Percentiles rank a stretch among this genome's conserved stretches.
phyloP scores from a whole-genome alignment of 1,140 invertebrate species.

The Ganaspis sp. region DNA sequence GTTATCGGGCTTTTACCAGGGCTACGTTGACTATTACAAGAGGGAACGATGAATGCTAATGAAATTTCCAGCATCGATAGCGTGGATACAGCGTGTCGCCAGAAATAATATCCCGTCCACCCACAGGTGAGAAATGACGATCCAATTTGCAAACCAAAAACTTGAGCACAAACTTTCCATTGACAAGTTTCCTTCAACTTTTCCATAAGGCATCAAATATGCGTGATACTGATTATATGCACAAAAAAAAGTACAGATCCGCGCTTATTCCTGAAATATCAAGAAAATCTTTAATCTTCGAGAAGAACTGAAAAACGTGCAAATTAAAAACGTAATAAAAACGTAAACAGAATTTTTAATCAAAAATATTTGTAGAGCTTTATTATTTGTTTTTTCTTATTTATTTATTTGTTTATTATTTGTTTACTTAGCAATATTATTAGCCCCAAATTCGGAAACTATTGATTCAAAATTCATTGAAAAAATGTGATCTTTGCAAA shows the following conservation, averaged over 20 bases:
- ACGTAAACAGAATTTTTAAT: too few relatives aligned
- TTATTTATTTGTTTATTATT: too few relatives aligned
- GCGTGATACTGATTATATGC: neutral
- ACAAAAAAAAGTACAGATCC: neutral
- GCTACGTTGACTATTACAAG: conserved; percentile 20
- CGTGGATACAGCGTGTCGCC: conserved; percentile 50
- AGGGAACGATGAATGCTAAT: conserved; percentile 49
- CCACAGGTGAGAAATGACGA: conserved; percentile 28
- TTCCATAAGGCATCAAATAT: neutral
- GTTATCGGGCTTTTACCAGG: conserved; percentile 32
- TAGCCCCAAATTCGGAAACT: too few relatives aligned
- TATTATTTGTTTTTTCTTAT: too few relatives aligned
- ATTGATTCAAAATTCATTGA: too few relatives aligned
- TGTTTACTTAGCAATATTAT: too few relatives aligned
- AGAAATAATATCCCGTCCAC: conserved; percentile 50
- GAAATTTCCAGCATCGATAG: conserved; percentile 56
- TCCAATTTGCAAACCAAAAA: conserved; percentile 44
- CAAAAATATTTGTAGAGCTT: too few relatives aligned
- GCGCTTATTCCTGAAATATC: too few relatives aligned
- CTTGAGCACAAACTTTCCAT: neutral
- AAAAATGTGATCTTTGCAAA: too few relatives aligned
- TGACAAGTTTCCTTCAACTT: neutral
- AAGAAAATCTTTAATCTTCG: too few relatives aligned
- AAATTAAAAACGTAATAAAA: too few relatives aligned
- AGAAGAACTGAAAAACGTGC: too few relatives aligned